Base-by-base conservation (phyloP, 2,888 invertebrate genomes). In the Dione vanillae region DNA sequence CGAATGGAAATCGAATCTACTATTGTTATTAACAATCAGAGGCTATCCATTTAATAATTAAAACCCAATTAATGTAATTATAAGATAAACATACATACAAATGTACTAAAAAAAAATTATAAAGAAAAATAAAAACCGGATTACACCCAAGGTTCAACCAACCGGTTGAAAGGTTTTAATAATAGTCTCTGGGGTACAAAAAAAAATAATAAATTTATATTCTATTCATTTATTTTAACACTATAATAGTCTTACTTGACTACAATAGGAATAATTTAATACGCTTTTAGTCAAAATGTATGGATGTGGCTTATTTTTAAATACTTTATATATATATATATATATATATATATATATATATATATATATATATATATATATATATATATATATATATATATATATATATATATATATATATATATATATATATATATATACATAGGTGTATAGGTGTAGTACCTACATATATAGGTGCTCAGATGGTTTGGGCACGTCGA, bases 61-160 rank as follows among this genome's bases (percentile, higher is more conserved):
- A 27, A 27, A 27, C 27, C 5, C 5, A 27, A 27, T 27, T 3
- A 3, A 27, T 27, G 35, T 35, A 40, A 40, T 16, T 49, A 1
- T 3, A 49, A 19, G 6, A 20, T 3, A 49, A 16, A 47, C n/a
- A 19, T 45, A n/a, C 1, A n/a, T 12, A 49, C 5, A 11, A 11
- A 49, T 5, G 10, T 10, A 37, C 12, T 54, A 10, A n/a, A 54
- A 54, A 1, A 52, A 20, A 27, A 2, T 8, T 8, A 27, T 8
- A 52, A 27, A 52, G 14, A 37, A 37, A 54, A 54, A 37, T 37
- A 54, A 52, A 35, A 56, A 37, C 37, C 2, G 54, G 54, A 10
- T 37, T 20, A 59, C 41, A 41, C 56, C 59, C 19, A 43, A 59
- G 41, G 41, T 41, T 41, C 41, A 59, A 20, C 14, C 41, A 59